These are phyloP conservation scores for Parazoanthus swiftii DNA, from an alignment of 92 coral and sea anemone species.

Conservation along the genomic window DNA sequence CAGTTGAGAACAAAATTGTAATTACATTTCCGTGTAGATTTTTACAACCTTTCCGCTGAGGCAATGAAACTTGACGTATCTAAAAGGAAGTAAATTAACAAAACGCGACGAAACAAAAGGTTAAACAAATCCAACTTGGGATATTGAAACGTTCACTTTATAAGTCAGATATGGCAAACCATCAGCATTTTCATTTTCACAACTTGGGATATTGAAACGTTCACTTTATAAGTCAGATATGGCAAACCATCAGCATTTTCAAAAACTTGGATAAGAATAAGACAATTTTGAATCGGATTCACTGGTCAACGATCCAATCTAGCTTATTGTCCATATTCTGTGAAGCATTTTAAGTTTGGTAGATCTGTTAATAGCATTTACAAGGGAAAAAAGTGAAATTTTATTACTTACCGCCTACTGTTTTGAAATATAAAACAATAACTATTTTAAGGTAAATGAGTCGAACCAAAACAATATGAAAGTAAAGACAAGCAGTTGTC, in stretches of 20 bases:
- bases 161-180: not conserved
- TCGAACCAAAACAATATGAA: not conserved
- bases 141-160: not conserved
- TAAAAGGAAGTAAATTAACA: not conserved
- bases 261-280: not conserved
- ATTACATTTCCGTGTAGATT: constrained; percentile 11
- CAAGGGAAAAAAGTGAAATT: not conserved
- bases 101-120: not conserved
- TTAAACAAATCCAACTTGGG: not conserved
- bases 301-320: not conserved
- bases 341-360: not conserved
- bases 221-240: not conserved
- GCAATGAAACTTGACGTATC: not conserved
- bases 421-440: not conserved
- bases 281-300: not conserved
- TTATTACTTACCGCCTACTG: not conserved
- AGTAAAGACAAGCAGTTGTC: not conserved
- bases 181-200: not conserved
- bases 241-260: not conserved
- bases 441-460: not conserved
- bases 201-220: not conserved
- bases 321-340: not conserved
- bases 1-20: not conserved
- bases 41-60: not conserved
- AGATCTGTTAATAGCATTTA: not conserved